Percentiles rank a stretch among this genome's conserved stretches.
Evolutionary conservation across 2,113 vertebrate genomes (phyloP).

Genomic region (Gavialis gangeticus): DNA sequence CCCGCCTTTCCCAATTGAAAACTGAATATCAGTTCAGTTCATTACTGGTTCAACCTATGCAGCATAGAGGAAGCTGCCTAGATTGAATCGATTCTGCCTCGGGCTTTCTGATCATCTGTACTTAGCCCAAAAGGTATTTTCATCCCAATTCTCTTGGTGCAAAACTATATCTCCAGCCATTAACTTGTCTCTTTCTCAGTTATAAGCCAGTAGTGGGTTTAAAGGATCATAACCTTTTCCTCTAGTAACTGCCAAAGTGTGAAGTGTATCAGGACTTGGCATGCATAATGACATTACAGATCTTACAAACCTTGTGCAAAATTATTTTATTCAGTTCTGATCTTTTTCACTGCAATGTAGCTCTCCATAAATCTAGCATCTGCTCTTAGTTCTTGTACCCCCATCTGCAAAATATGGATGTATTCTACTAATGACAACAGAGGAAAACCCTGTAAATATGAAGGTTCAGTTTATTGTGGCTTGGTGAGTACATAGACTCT

Average conservation of each 20-base stretch:
- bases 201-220: background rate
- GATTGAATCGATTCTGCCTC: too few relatives aligned
- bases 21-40: too few relatives aligned
- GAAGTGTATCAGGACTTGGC: background rate
- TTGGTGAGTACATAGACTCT: background rate
- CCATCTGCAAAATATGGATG: background rate
- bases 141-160: background rate
- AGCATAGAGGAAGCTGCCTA: too few relatives aligned
- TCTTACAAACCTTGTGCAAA: background rate
- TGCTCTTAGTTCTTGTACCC: background rate
- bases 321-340: background rate
- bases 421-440: background rate
- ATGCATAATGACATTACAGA: background rate
- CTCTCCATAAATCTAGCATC: background rate
- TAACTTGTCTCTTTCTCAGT: background rate
- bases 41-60: too few relatives aligned
- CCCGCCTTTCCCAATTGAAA: fast-evolving
- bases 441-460: background rate
- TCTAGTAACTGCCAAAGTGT: background rate
- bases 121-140: background rate
- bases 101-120: too few relatives aligned
- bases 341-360: background rate
- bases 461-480: background rate
- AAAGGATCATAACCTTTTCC: background rate
- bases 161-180: background rate